Conservation (phyloP, 2,113 vertebrate genomes). For the Axis porcinus region DNA sequence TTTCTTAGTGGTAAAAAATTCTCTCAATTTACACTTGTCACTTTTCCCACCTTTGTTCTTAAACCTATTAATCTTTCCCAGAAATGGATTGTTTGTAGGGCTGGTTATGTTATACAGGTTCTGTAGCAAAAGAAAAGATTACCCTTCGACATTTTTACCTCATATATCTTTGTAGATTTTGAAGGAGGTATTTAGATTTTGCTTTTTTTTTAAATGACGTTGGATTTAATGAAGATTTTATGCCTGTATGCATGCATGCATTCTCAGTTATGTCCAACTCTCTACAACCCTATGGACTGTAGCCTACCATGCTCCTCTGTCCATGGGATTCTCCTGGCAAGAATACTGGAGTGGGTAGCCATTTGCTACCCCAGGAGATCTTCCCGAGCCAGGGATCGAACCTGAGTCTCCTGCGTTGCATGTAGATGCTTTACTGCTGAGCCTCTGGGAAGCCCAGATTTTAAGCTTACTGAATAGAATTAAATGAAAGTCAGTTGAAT, state of each 20-base stretch:
- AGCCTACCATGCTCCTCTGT: neutral
- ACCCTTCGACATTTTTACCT: neutral
- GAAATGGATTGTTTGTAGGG: neutral
- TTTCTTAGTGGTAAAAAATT: neutral
- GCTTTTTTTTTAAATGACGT: neutral
- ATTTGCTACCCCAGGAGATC: neutral
- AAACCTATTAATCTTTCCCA: neutral
- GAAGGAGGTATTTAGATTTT: neutral
- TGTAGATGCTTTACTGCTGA: neutral
- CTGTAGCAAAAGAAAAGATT: neutral
- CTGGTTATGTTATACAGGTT: neutral
- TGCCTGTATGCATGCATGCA: neutral
- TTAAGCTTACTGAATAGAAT: neutral
- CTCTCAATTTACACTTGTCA: neutral
- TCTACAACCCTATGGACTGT: neutral
- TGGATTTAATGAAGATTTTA: conserved; percentile 10
- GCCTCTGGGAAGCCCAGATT: neutral
- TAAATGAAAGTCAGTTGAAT: neutral
- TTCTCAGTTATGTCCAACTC: neutral
- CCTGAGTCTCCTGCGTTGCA: neutral
- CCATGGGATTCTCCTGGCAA: neutral
- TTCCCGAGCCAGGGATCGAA: neutral
- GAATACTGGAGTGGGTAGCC: neutral
- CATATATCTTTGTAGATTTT: neutral
- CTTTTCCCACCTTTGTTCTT: neutral